A percentile compares a stretch with the other conserved stretches of the same genome.
These are phyloP conservation scores for Erethizon dorsatum DNA, from an alignment of 2,797 vertebrate species.

Conservation along the genomic window DNA sequence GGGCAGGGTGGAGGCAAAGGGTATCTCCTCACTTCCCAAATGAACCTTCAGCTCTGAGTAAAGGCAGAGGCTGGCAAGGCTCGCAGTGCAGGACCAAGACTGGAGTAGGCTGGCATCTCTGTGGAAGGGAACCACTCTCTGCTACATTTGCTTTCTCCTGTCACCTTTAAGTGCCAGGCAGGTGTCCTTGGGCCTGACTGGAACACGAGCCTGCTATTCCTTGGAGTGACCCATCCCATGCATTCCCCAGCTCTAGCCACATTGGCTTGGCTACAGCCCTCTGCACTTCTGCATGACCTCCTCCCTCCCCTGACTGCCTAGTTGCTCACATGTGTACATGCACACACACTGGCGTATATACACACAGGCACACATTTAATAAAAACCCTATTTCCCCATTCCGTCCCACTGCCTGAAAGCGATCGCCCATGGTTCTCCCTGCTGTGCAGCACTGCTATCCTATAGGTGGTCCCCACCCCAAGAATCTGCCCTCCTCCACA, in stretches of 20 bases:
- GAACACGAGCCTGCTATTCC: background rate
- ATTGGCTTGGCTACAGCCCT: background rate
- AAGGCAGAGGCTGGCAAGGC: no score
- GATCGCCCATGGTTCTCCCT: fast-evolving
- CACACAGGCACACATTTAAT: background rate
- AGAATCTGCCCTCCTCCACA: fast-evolving
- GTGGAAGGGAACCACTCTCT: background rate
- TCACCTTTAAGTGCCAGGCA: background rate
- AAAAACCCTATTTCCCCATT: fast-evolving
- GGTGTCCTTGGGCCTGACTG: background rate
- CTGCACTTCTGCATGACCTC: background rate
- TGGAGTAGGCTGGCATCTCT: background rate
- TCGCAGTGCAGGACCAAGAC: background rate
- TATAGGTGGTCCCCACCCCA: fast-evolving
- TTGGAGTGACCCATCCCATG: background rate
- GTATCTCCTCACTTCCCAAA: background rate
- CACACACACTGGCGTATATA: fast-evolving
- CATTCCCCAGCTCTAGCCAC: no score
- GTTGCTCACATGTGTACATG: fast-evolving
- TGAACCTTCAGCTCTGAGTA: no score
- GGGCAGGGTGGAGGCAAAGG: background rate
- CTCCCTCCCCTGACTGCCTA: fast-evolving
- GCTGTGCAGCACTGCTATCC: background rate
- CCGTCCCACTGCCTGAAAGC: background rate
- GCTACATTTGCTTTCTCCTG: background rate